Evolutionary conservation across 2,797 vertebrate species (phyloP).

Genomic region (Leptoclinus maculatus): DNA sequence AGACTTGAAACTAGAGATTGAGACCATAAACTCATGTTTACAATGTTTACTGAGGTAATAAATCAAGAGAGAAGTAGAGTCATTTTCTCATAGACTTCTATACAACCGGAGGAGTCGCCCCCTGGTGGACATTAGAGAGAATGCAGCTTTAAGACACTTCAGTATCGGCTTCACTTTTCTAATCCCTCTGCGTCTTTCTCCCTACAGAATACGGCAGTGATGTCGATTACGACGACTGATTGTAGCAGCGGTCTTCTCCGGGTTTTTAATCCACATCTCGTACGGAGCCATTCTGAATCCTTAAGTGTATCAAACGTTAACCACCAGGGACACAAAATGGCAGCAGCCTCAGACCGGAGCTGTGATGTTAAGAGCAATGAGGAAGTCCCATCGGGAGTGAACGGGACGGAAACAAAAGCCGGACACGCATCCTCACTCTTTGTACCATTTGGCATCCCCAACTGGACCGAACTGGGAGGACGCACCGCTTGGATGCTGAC

Average conservation of each 20-base stretch:
- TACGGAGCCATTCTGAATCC: background rate
- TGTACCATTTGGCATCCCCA: background rate
- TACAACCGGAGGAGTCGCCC: no score
- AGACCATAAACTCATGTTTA: no score
- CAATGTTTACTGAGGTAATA: no score
- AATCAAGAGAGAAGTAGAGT: no score
- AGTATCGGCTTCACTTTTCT: no score
- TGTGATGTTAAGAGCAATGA: background rate
- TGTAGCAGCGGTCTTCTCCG: conserved; percentile 20
- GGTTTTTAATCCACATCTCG: background rate
- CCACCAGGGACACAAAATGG: background rate
- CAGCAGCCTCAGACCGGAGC: background rate
- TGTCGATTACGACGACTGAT: conserved; percentile 88
- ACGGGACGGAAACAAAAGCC: background rate
- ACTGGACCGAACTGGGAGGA: conserved; percentile 7
- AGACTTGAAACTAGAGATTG: no score
- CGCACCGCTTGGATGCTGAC: background rate
- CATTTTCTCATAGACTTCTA: no score
- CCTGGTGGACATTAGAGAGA: no score
- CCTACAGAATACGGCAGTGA: conserved; percentile 92
- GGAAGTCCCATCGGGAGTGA: background rate
- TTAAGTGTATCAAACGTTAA: background rate
- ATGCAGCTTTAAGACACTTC: no score
- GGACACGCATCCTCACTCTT: background rate
- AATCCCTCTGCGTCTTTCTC: background rate